Percentiles rank a stretch among this genome's conserved stretches.
These are phyloP conservation scores for Eurytoma californica DNA, from an alignment of 2,888 invertebrate species.

Conservation along the genomic window DNA sequence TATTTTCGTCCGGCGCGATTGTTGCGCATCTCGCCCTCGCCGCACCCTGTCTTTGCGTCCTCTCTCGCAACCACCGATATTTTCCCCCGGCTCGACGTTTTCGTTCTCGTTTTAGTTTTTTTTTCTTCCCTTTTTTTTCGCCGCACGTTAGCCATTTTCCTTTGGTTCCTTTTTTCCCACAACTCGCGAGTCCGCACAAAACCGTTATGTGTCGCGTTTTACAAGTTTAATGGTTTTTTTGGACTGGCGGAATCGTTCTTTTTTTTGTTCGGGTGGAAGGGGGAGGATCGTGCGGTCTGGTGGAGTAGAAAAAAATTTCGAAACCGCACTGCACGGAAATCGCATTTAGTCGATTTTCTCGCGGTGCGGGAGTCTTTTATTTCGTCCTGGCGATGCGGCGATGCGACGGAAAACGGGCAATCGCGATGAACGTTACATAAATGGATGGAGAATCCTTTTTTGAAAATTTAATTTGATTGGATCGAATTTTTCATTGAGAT, in stretches of 20 bases:
- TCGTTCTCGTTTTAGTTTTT: not conserved
- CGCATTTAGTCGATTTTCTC: slow-evolving; percentile 43
- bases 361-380: slow-evolving; percentile 26
- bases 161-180: not conserved
- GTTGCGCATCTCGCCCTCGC: slow-evolving; percentile 24
- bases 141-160: slow-evolving; percentile 18
- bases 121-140: slow-evolving; percentile 18
- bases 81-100: not conserved
- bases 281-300: not conserved
- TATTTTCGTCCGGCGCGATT: slow-evolving; percentile 60
- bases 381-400: slow-evolving; percentile 8
- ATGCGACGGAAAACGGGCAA: slow-evolving; percentile 24
- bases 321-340: slow-evolving; percentile 31
- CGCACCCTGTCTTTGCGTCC: not conserved
- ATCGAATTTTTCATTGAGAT: not conserved
- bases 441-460: not conserved
- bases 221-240: slow-evolving; percentile 38
- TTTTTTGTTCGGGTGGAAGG: slow-evolving; percentile 1
- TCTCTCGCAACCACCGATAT: not conserved
- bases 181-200: not conserved
- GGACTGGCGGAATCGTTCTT: slow-evolving; percentile 2
- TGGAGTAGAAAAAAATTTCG: slow-evolving; percentile 5
- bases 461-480: slow-evolving; percentile 21
- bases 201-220: slow-evolving; percentile 26
- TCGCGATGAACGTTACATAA: slow-evolving; percentile 25